Evolutionary conservation across 2,113 vertebrate species (phyloP).

Genomic region (Lepus americanus): DNA sequence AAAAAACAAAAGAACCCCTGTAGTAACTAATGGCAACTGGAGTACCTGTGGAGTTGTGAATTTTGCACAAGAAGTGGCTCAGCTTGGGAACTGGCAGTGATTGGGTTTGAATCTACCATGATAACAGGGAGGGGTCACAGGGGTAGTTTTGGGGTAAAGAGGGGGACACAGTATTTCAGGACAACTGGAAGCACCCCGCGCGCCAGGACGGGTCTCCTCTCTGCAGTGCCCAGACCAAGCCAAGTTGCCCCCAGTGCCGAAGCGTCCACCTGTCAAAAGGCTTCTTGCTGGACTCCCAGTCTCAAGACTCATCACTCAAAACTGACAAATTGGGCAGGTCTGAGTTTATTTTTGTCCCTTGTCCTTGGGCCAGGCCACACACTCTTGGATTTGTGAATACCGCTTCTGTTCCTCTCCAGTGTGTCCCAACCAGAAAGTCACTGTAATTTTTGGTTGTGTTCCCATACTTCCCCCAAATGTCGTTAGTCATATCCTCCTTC

Average conservation of each 20-base stretch:
- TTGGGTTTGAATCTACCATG: neutral
- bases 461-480: constrained; percentile 73
- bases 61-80: neutral
- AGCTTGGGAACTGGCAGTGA: neutral
- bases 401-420: constrained; percentile 67
- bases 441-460: constrained; percentile 78
- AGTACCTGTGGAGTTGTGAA: neutral
- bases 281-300: neutral
- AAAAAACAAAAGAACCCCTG: neutral
- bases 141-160: neutral
- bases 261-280: constrained; percentile 36
- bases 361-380: constrained; percentile 43
- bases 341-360: constrained; percentile 70
- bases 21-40: constrained; percentile 40
- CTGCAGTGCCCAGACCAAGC: neutral
- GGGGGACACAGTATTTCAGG: neutral
- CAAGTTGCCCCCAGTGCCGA: neutral
- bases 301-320: constrained; percentile 3
- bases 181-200: neutral
- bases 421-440: constrained; percentile 74
- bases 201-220: neutral
- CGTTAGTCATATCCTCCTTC: constrained; percentile 82
- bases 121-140: neutral
- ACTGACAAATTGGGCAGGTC: constrained; percentile 29
- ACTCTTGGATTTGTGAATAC: constrained; percentile 57